phyloP scores from a whole-genome alignment of 2,113 vertebrate genomes.

The Podocnemis expansa region DNA sequence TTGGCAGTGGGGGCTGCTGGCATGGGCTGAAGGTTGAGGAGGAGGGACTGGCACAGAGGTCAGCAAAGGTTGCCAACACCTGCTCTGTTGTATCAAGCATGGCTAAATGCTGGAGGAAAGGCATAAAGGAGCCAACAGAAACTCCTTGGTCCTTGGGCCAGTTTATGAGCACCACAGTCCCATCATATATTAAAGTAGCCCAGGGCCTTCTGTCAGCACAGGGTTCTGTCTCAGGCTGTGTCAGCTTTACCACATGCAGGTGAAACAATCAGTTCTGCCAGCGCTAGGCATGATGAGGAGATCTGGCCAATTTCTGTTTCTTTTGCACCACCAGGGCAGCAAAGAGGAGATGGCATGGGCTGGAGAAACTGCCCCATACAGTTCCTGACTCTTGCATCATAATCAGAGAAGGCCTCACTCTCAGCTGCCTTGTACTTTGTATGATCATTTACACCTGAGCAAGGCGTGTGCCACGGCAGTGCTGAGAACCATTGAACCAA shows the following conservation, averaged over 20 bases:
- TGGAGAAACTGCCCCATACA: not conserved
- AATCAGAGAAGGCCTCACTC: not conserved
- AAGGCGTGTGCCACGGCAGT: not conserved
- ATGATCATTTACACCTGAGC: not conserved
- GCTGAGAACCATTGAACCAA: too few relatives aligned
- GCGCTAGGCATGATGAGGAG: not conserved
- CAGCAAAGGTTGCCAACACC: too few relatives aligned
- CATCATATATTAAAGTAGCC: fast-evolving
- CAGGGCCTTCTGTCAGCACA: not conserved
- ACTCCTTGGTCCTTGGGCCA: not conserved
- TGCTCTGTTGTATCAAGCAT: not conserved
- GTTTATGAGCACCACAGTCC: not conserved
- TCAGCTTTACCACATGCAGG: not conserved
- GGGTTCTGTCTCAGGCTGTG: not conserved
- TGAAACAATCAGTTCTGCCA: not conserved
- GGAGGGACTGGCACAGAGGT: too few relatives aligned
- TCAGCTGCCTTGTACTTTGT: fast-evolving
- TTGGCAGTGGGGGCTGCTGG: too few relatives aligned
- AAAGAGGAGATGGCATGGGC: not conserved
- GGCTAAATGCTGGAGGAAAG: not conserved
- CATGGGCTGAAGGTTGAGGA: too few relatives aligned
- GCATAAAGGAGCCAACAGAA: not conserved
- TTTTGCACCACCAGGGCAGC: not conserved
- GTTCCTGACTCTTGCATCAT: not conserved
- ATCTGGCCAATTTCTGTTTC: not conserved